phyloP scores from a whole-genome alignment of 1,140 invertebrate genomes.

The Meloidogyne hapla region DNA sequence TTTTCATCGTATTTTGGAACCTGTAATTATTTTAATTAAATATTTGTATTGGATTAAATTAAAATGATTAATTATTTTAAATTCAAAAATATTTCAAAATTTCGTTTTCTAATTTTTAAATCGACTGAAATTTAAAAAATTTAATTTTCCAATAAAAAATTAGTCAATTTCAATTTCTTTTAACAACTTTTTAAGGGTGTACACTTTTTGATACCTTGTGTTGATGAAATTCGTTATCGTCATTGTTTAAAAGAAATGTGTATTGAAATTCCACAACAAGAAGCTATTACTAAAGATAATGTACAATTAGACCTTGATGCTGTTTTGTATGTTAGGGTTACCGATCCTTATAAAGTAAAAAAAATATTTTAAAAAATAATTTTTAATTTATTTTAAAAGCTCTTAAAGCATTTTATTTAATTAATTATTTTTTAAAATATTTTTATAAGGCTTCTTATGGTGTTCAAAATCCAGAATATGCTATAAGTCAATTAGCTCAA shows the following conservation, averaged over 20 bases:
- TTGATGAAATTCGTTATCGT: slow-evolving; percentile 93
- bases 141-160: no score
- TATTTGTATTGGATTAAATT: not conserved
- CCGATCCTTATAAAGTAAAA: slow-evolving; percentile 84
- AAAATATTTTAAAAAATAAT: no score
- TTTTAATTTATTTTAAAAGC: no score
- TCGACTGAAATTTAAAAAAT: no score
- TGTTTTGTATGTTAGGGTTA: slow-evolving; percentile 87
- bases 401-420: no score
- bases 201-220: slow-evolving; percentile 85
- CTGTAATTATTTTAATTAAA: slow-evolving; percentile 29
- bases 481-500: slow-evolving; percentile 94
- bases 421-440: not conserved
- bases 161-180: no score
- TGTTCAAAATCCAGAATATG: slow-evolving; percentile 97
- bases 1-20: slow-evolving; percentile 49
- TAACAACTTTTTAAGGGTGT: slow-evolving; percentile 71
- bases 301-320: slow-evolving; percentile 68
- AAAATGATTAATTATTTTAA: slow-evolving; percentile 12
- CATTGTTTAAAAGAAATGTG: slow-evolving; percentile 98
- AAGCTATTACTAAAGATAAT: slow-evolving; percentile 82
- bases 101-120: no score
- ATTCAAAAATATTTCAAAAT: not conserved
- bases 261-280: slow-evolving; percentile 97
- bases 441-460: slow-evolving; percentile 81